Evolutionary conservation across 1,140 invertebrate species (phyloP).

Genomic region (Micrasema longulum): DNA sequence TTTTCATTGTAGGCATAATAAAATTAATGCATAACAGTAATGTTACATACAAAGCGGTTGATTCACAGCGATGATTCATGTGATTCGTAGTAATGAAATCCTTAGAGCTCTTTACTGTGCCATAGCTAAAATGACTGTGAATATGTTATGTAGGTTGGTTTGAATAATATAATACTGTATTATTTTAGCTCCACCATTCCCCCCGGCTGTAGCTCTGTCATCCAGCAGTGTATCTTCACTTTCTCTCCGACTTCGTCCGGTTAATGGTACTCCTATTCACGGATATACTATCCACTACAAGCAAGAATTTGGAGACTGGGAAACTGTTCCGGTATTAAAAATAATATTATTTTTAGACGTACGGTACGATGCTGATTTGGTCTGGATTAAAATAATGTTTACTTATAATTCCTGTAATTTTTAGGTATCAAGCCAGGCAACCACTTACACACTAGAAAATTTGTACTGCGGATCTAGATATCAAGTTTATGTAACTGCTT

Average conservation of each 20-base stretch:
- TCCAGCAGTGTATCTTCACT: conserved; percentile 87
- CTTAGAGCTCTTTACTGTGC: too few relatives aligned
- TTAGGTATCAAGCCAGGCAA: conserved; percentile 72
- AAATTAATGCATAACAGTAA: too few relatives aligned
- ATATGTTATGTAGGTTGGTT: too few relatives aligned
- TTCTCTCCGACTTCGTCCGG: conserved; percentile 79
- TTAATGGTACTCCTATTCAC: conserved; percentile 81
- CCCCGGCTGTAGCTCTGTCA: conserved; percentile 81
- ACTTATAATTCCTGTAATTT: conserved; percentile 21
- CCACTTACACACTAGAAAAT: conserved; percentile 88
- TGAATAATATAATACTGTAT: conserved; percentile 17
- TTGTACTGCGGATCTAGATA: conserved; percentile 91
- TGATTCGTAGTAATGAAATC: too few relatives aligned
- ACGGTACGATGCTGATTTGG: too few relatives aligned
- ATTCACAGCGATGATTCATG: too few relatives aligned
- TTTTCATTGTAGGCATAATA: too few relatives aligned
- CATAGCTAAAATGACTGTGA: too few relatives aligned
- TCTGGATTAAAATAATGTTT: too few relatives aligned
- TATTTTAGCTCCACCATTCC: conserved; percentile 82
- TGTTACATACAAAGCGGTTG: too few relatives aligned
- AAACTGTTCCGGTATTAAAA: conserved; percentile 78
- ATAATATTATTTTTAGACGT: too few relatives aligned
- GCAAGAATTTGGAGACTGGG: conserved; percentile 92
- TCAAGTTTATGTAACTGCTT: conserved; percentile 91
- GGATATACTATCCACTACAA: conserved; percentile 94